Evolutionary conservation across 53 echinoderm and acorn worm genomes (phyloP), one percentile per base, ranked within the genome.

Genomic region (Holothuria scabra): DNA sequence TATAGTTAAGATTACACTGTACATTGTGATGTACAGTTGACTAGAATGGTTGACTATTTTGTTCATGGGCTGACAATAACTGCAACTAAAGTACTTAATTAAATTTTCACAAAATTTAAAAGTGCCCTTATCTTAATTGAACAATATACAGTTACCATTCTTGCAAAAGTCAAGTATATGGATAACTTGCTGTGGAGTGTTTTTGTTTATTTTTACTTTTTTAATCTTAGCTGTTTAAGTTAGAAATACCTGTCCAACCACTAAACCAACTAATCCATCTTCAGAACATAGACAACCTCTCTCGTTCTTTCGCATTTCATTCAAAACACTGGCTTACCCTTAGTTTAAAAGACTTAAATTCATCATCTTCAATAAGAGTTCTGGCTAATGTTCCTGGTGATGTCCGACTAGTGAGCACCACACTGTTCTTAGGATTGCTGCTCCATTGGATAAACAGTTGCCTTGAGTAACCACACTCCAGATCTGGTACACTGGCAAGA

Each of bases 361-460:
- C 79, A 33, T 79, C 59, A 18, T 79, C 33, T 13, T 96, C 90
- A 30, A 96, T 96, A 34, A 96, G 87, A 31, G 88, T 90, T 64
- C 93, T 90, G 18, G 97, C 90, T 41, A 96, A 81, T 11, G 97
- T 96, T 24, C 93, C 94, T 21, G 92, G 93, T 65, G 93, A 88
- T 56, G 88, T 96, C 57, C 97, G 87, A 55, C 86, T 90, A 10
- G 97, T 96, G 61, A 96, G 79, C 13, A 96, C 89, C 33, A 96
- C 74, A 55, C 92, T 89, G 70, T 96, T 96, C 68, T 92, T 96
- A 12, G 88, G 86, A 67, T 96, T 78, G 33, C 67, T 66, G 22
- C 93, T 83, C 93, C 93, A 96, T 69, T 96, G 91, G n/a, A 94
- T 72, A 67, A 96, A 96, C 21, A 96, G 83, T 76, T 94, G 91